phyloP scores from a whole-genome alignment of 1,140 invertebrate species.

The Maconellicoccus hirsutus region DNA sequence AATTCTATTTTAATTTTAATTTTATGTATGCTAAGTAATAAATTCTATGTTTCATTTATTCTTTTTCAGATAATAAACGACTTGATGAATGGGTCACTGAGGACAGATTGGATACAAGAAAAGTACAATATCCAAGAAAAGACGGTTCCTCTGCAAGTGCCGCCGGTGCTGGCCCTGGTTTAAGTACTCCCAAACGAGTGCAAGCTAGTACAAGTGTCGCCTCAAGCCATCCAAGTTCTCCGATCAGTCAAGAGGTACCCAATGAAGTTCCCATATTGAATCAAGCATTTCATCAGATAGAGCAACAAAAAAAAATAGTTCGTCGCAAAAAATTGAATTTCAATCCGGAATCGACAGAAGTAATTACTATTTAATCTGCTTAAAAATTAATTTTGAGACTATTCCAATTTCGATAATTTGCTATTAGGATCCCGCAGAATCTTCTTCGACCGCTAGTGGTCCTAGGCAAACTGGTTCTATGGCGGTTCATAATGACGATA shows the following conservation, averaged over 20 bases:
- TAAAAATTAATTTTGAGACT: neutral
- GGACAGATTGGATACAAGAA: constrained; percentile 79
- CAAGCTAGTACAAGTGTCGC: constrained; percentile 23
- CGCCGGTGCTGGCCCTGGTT: constrained; percentile 51
- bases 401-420: neutral
- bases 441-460: constrained; percentile 10
- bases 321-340: constrained; percentile 22
- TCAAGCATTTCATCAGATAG: neutral
- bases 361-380: neutral
- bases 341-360: neutral
- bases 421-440: constrained; percentile 23
- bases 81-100: constrained; percentile 95
- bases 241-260: constrained; percentile 37
- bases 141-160: constrained; percentile 39
- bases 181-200: constrained; percentile 61
- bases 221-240: constrained; percentile 45
- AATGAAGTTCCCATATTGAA: neutral
- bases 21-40: too few relatives aligned
- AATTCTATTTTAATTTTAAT: neutral
- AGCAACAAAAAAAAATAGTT: constrained; percentile 45
- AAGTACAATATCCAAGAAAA: constrained; percentile 77
- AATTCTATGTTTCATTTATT: too few relatives aligned
- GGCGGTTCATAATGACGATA: constrained; percentile 84
- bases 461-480: constrained; percentile 68
- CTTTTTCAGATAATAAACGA: constrained; percentile 76